A percentile compares a stretch with the other conserved stretches of the same genome.
Evolutionary conservation across 2,888 invertebrate genomes (phyloP).

Genomic region (Ectropis crepuscularia): DNA sequence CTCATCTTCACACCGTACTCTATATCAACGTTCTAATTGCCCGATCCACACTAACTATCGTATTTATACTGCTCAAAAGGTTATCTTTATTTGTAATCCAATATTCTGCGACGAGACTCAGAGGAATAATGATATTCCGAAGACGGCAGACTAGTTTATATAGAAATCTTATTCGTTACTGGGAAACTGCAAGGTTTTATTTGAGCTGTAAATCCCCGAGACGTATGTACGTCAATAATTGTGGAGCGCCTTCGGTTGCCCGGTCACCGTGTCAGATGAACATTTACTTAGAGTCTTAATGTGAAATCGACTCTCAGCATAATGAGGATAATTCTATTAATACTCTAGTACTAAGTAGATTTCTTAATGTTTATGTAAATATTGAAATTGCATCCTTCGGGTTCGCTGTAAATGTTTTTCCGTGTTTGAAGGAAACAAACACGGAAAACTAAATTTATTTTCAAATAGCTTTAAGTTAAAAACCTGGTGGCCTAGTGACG

Average conservation of each 20-base stretch:
- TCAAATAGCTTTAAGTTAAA: too few relatives aligned
- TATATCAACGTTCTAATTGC: constrained; percentile 10
- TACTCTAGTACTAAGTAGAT: not conserved
- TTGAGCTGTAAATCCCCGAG: constrained; percentile 25
- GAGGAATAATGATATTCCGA: constrained; percentile 14
- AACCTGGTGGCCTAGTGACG: too few relatives aligned
- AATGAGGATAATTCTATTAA: constrained; percentile 6
- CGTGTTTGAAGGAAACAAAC: too few relatives aligned
- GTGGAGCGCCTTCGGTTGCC: not conserved
- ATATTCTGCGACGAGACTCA: constrained; percentile 13
- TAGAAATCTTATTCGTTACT: constrained; percentile 15
- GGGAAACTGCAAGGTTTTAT: constrained; percentile 26
- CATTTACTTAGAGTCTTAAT: constrained; percentile 8
- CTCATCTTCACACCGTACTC: constrained; percentile 30
- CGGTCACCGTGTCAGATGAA: constrained; percentile 2
- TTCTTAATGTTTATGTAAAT: not conserved
- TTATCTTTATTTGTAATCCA: constrained; percentile 18
- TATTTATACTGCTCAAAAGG: constrained; percentile 15
- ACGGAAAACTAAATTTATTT: too few relatives aligned
- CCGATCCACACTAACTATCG: not conserved
- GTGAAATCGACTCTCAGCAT: constrained; percentile 4
- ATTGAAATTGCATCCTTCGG: too few relatives aligned
- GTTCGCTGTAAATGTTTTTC: too few relatives aligned
- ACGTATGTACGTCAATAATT: constrained; percentile 18
- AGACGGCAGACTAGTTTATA: constrained; percentile 17